Conservation (phyloP, 2,888 invertebrate species). For the Linnaemya tessellans region DNA sequence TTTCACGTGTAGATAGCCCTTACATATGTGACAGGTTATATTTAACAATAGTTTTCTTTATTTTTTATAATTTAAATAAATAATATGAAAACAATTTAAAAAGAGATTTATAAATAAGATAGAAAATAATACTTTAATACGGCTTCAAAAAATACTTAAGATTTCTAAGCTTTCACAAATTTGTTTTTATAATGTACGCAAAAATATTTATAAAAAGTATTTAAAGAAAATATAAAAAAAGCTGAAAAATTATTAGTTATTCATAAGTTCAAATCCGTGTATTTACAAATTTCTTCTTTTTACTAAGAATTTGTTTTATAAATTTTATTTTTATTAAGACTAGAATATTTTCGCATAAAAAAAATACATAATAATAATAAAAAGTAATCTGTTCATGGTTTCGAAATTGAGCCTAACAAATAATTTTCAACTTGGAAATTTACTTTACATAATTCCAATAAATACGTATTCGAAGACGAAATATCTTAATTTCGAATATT, state of each 20-base stretch:
- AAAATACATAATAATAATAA: no score
- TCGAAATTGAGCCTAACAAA: no score
- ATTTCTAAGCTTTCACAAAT: slow-evolving; percentile 4
- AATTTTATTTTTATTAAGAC: no score
- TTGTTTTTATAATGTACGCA: slow-evolving; percentile 24
- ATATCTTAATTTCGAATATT: slow-evolving; percentile 14
- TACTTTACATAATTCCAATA: no score
- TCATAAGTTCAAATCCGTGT: no score
- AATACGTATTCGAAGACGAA: not conserved
- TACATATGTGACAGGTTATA: not conserved
- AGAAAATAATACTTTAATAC: slow-evolving; percentile 23
- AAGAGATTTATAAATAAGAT: not conserved
- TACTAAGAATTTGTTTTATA: no score
- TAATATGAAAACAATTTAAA: not conserved
- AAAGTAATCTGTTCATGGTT: no score
- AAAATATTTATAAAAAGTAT: slow-evolving; percentile 20
- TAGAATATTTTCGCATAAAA: no score
- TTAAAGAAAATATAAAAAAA: slow-evolving; percentile 24
- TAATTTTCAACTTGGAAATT: no score
- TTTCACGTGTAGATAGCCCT: no score
- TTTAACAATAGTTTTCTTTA: not conserved
- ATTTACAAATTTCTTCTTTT: no score
- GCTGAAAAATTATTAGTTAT: no score
- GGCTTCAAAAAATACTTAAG: slow-evolving; percentile 4
- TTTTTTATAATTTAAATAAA: not conserved